Conservation (phyloP, 2,797 vertebrate genomes). For the Simalia tracyae region DNA sequence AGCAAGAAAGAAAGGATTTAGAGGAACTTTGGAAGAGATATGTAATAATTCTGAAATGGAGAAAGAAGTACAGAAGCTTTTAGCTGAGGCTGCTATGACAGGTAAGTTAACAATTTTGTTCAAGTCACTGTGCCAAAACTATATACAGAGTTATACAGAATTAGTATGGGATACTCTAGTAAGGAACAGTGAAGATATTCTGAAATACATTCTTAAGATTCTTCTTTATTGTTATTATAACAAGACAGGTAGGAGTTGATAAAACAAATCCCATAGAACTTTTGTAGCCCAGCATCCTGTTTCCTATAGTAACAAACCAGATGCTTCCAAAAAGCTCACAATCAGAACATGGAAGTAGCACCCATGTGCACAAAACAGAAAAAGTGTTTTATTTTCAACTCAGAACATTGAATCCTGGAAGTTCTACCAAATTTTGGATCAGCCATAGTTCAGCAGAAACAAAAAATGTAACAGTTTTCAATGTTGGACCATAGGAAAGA, state of each 20-base stretch:
- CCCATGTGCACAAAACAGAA: neutral
- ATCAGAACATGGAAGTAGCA: neutral
- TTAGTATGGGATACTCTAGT: neutral
- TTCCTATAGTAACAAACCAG: neutral
- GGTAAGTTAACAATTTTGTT: conserved; percentile 72
- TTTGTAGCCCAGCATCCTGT: neutral
- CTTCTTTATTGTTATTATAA: neutral
- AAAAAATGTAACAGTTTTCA: neutral
- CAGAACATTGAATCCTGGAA: neutral
- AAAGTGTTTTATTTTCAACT: neutral
- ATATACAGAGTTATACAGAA: neutral
- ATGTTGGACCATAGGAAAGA: neutral
- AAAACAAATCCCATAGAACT: neutral
- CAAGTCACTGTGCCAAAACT: neutral
- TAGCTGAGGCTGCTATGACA: conserved; percentile 83
- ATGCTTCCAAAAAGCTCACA: neutral
- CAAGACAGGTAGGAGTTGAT: neutral
- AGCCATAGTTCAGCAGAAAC: neutral
- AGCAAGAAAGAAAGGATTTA: conserved; percentile 80
- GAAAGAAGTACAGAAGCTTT: conserved; percentile 86
- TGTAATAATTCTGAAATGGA: conserved; percentile 86
- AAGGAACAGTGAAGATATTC: neutral
- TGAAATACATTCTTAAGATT: neutral
- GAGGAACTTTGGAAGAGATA: conserved; percentile 85
- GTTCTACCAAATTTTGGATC: neutral